Base-by-base conservation (phyloP, 2,888 invertebrate species). In the Chymomyza amoena region DNA sequence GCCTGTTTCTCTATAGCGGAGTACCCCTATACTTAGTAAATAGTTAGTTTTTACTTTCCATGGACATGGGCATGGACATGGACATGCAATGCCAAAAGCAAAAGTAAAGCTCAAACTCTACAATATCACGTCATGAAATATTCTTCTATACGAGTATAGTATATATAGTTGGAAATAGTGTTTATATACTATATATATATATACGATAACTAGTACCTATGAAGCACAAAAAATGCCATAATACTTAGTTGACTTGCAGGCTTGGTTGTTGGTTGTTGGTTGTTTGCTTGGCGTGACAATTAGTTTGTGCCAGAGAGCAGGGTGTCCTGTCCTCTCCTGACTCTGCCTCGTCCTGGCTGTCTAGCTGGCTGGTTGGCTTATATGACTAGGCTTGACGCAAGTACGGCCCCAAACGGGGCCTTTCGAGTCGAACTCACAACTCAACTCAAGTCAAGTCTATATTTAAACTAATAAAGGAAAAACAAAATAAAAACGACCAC, bases 231-330 rank as follows among this genome's bases (percentile, higher is more conserved):
- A 87, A 86, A 88, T 77, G 81, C 87, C 87, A 86, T 83, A 83
- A 88, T 83, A 83, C 86, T 77, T 78, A 60, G 70, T 73, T 79
- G 32, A 32, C 32, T 32, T 70, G 25, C 59, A 59, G 25, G 61
- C 68, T 77, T 72, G 69, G 69, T 73, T 77, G 73, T 83, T 85
- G n/a, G n/a, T n/a, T n/a, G n/a, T 77, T 72, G 69, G 69, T 73
- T 77, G 73, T 83, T 85, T 85, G 82, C 87, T 79, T 84, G 84
- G 84, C 88, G 84, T 88, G 88, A 84, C 83, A 86, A 88, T 84
- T 86, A 84, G 79, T 84, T 77, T 83, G 81, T 72, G 13, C 13
- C 39, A 45, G 39, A 45, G 39, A 1, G 39, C 2, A 45, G 59
- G 57, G 28, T 28, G n/a, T 62, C 66, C n/a, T n/a, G n/a, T n/a